Evolutionary conservation across 2,797 vertebrate genomes (phyloP), one percentile per base, ranked within the genome.

Genomic region (Benthosema pterotum): DNA sequence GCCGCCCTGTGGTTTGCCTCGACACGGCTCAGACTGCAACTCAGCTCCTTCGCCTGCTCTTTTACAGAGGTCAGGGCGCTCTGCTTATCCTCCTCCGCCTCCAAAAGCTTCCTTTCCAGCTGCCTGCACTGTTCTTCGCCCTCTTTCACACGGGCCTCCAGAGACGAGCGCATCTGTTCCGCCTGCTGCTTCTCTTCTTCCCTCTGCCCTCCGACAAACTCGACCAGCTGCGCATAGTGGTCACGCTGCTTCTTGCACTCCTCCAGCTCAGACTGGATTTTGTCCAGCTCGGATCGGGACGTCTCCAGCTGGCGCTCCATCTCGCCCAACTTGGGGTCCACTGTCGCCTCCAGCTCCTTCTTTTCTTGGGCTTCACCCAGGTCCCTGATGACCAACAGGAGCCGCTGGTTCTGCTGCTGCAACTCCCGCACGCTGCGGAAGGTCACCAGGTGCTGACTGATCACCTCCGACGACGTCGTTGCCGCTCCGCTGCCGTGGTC

Each of bases 111-210:
- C 75, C 94, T 95, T 78, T 98, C 96, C 55, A 98, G 87, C 14
- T 87, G 92, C 11, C 67, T 85, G 52, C 91, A 93, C 76, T 95
- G 93, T 67, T 95, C 94, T 17, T 95, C 89, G 11, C 94, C 92
- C 28, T 94, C 95, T 75, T 94, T 96, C 79, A 98, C 83, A 52
- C 91, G 93, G 51, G 83, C 70, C 89, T 98, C 96, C 18, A 97
- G 93, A 7, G 96, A 93, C 43, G 92, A 88, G 60, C 83, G 93
- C 4, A 95, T 96, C 78, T 97, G 93, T 69, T 98, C 96, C 0
- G 96, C 98, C 47, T 98, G 94, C 98, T 99, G 95, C 72, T 98
- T 99, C 78, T 99, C 97, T 69, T 93, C 95, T 77, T 99, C 97
- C 45, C 97, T 93, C 87, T 99, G 98, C 61, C 93, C 94, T 18